Evolutionary conservation across 2,797 vertebrate species (phyloP).

Genomic region (Notamacropus eugenii): DNA sequence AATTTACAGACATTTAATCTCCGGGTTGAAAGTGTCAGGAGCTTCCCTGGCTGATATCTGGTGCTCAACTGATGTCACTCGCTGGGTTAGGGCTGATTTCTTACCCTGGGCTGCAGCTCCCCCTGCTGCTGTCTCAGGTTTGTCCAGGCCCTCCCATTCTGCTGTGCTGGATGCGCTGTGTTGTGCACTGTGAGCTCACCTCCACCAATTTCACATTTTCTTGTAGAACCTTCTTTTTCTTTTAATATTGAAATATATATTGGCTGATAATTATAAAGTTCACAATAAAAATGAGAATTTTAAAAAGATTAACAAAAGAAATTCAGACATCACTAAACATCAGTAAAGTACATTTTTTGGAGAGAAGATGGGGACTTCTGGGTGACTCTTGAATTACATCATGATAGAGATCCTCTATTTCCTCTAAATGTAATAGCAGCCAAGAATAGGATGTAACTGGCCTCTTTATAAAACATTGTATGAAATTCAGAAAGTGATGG

Average conservation of each 20-base stretch:
- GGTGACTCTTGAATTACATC: too few relatives aligned
- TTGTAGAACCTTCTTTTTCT: background rate
- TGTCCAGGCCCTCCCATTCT: too few relatives aligned
- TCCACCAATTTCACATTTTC: background rate
- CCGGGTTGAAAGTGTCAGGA: too few relatives aligned
- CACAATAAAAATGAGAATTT: background rate
- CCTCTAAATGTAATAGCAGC: background rate
- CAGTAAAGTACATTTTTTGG: background rate
- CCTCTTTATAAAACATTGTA: background rate
- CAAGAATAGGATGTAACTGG: background rate
- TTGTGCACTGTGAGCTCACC: too few relatives aligned
- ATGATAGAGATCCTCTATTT: background rate
- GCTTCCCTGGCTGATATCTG: too few relatives aligned
- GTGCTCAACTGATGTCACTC: too few relatives aligned
- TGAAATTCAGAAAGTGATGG: background rate
- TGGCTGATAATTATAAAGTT: background rate
- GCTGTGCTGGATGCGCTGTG: too few relatives aligned
- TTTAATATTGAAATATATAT: background rate
- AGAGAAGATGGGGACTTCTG: background rate
- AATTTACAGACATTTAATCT: too few relatives aligned
- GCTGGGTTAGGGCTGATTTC: too few relatives aligned
- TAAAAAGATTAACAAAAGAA: background rate
- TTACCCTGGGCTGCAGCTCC: too few relatives aligned
- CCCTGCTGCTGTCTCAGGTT: too few relatives aligned
- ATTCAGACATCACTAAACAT: too few relatives aligned